These are phyloP conservation scores for Caerostris darwini DNA, from an alignment of 1,140 invertebrate species.

Conservation along the genomic window DNA sequence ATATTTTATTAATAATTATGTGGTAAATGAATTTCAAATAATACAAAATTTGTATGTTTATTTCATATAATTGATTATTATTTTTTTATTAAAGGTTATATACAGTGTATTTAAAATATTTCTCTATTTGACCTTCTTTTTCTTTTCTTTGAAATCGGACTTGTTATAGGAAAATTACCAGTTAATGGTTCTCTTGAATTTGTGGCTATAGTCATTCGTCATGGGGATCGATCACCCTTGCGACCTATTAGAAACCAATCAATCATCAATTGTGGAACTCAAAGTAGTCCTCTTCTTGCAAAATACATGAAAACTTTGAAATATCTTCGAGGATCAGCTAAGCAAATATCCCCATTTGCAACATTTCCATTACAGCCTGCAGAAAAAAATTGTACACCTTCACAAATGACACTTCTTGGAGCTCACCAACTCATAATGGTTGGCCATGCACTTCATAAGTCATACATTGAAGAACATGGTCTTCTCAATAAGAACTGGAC, in stretches of 20 bases:
- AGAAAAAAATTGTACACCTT: conserved; percentile 85
- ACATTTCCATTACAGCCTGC: conserved; percentile 89
- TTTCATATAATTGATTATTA: too few relatives aligned
- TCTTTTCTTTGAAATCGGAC: too few relatives aligned
- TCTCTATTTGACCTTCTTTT: too few relatives aligned
- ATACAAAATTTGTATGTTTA: too few relatives aligned
- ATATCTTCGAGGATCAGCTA: conserved; percentile 83
- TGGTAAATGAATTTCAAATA: too few relatives aligned
- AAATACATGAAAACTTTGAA: conserved; percentile 79
- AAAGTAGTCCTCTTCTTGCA: conserved; percentile 79
- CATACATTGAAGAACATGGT: conserved; percentile 86
- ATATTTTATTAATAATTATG: too few relatives aligned
- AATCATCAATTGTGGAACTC: conserved; percentile 88
- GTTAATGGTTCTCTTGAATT: conserved; percentile 88
- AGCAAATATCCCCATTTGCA: conserved; percentile 88
- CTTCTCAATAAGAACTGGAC: conserved; percentile 83
- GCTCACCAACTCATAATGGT: conserved; percentile 89
- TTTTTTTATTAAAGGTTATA: too few relatives aligned
- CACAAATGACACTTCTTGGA: conserved; percentile 88
- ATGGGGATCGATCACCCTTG: conserved; percentile 93
- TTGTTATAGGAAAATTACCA: conserved; percentile 83
- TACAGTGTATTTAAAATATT: too few relatives aligned
- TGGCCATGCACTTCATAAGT: conserved; percentile 87
- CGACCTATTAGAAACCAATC: conserved; percentile 89
- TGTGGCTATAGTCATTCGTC: conserved; percentile 90